Evolutionary conservation across 2,797 vertebrate genomes (phyloP), one percentile per base, ranked within the genome.

Genomic region (Echeneis naucrates): DNA sequence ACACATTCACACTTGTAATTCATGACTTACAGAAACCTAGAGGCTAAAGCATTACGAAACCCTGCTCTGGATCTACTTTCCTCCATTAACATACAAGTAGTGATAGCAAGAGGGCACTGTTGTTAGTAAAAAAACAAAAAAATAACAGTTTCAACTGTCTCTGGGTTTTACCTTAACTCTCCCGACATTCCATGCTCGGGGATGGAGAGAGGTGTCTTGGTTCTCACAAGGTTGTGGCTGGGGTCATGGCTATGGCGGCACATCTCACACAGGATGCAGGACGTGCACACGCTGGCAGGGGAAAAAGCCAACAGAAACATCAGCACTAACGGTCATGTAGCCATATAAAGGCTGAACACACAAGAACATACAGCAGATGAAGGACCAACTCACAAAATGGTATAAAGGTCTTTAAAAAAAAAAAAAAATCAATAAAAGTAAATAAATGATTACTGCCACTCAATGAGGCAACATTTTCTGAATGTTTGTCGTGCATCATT

Each of bases 231-330:
- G 60, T 96, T 89, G 14, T 99, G 98, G 81, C 96, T 96, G 32
- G 96, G 93, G 75, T 98, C 95, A 0, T 99, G 98, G 30, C 93
- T 92, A 0, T 96, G 97, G 0, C 94, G 87, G 61, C 96, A 97
- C 47, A 95, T 94, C 92, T 99, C 98, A 86, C 98, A 99, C 65
- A 99, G 94, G 78, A 93, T 98, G 91, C 96, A 99, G 78, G 96
- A 95, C 17, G 96, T 95, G 67, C 98, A 99, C 19, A 98, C 92
- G 19, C 98, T 99, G 89, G 21, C 12, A 53, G 38, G 57, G 32
- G 6, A 30, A 30, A 48, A 26, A 40, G 17, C 5, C 56, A 33
- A 52, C 32, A 80, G 24, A 40, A 11, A 32, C 10, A 56, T 24
- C n/a, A n/a, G n/a, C n/a, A n/a, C n/a, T n/a, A n/a, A n/a, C n/a